A percentile compares a stretch with the other conserved stretches of the same genome.
Evolutionary conservation across 2,888 invertebrate species (phyloP).

Genomic region (Cerceris rybyensis): DNA sequence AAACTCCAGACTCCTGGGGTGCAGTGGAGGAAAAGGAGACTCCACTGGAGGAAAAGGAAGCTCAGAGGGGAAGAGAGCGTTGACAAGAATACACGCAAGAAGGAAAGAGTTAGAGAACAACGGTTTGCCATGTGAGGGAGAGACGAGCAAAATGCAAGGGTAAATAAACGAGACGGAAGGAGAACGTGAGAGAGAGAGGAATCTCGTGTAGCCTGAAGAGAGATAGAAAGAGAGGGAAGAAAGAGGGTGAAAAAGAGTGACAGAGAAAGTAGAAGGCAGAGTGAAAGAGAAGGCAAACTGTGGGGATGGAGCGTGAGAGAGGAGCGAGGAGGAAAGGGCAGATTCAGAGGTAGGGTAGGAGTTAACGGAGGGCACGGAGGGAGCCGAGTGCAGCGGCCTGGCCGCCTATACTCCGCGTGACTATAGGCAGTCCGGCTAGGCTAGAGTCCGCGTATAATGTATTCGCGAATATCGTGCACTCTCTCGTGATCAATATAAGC

Average conservation of each 20-base stretch:
- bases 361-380: background rate
- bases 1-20: slow-evolving; percentile 3
- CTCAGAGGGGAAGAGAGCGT: background rate
- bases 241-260: slow-evolving; percentile 4
- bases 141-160: background rate
- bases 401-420: slow-evolving; percentile 63
- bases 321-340: slow-evolving; percentile 2
- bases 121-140: background rate
- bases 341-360: slow-evolving; percentile 1
- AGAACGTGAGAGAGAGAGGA: background rate
- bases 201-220: background rate
- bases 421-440: slow-evolving; percentile 70
- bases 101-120: background rate
- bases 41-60: background rate
- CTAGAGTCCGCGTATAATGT: slow-evolving; percentile 71
- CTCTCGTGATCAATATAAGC: slow-evolving; percentile 80
- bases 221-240: slow-evolving; percentile 1
- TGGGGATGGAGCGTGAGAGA: slow-evolving; percentile 5
- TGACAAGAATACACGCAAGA: background rate
- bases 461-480: slow-evolving; percentile 76
- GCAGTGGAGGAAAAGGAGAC: background rate
- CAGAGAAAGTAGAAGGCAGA: slow-evolving; percentile 11
- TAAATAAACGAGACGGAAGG: background rate
- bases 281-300: slow-evolving; percentile 20
- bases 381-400: slow-evolving; percentile 68